phyloP scores from a whole-genome alignment of 2,113 vertebrate genomes.

The Gallinago undulata region DNA sequence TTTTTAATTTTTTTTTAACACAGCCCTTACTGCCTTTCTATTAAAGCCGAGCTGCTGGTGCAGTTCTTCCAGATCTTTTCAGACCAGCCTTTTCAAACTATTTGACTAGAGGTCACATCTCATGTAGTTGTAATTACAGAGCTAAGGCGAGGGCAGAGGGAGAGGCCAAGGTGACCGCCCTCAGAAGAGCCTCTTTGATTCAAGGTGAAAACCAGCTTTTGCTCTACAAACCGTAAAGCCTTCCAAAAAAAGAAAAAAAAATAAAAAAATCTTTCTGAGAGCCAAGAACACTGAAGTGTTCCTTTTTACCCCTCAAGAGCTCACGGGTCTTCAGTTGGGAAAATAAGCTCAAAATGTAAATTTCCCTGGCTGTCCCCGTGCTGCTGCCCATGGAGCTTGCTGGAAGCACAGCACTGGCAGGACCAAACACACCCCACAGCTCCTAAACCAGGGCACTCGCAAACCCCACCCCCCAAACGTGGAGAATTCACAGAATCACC shows the following conservation, averaged over 20 bases:
- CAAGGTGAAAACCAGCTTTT: not conserved
- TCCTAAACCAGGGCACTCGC: not conserved
- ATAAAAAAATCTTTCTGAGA: not conserved
- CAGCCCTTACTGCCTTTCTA: not conserved
- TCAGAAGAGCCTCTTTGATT: not conserved
- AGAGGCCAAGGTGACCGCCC: accelerated
- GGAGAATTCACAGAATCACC: not conserved
- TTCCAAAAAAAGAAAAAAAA: not conserved
- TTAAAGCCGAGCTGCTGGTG: not conserved
- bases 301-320: not conserved
- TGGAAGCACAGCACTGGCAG: not conserved
- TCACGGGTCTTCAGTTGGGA: not conserved
- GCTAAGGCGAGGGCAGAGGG: not conserved
- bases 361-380: not conserved
- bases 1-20: not conserved
- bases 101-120: slow-evolving; percentile 4
- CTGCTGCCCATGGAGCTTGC: not conserved
- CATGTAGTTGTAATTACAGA: not conserved
- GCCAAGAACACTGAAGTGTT: not conserved
- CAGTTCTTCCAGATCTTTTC: not conserved
- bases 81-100: not conserved
- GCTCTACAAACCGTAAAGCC: not conserved
- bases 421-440: not conserved
- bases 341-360: not conserved
- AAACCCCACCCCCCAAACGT: not conserved